These are phyloP conservation scores for Cromileptes altivelis DNA, from an alignment of 2,113 vertebrate genomes.

Conservation along the genomic window DNA sequence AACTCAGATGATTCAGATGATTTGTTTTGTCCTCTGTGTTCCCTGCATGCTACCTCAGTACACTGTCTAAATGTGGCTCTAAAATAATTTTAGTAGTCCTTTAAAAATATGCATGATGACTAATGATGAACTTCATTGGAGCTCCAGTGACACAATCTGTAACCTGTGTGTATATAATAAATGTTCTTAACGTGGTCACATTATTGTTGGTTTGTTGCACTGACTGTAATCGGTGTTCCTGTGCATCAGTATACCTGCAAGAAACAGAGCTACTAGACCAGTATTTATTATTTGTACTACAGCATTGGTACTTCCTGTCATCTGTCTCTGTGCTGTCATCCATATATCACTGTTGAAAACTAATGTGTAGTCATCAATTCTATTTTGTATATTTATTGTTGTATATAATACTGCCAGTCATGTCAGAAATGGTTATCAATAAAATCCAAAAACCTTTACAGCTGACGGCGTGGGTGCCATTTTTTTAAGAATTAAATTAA, in stretches of 20 bases:
- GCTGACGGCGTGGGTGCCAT: not conserved
- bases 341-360: slow-evolving; percentile 9
- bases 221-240: slow-evolving; percentile 30
- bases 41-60: slow-evolving; percentile 78
- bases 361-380: slow-evolving; percentile 27
- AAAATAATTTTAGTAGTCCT: slow-evolving; percentile 34
- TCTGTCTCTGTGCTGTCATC: slow-evolving; percentile 4
- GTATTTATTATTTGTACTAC: slow-evolving; percentile 27
- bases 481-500: not conserved
- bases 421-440: slow-evolving; percentile 47
- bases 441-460: slow-evolving; percentile 23
- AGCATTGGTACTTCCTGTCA: slow-evolving; percentile 5
- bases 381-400: slow-evolving; percentile 57
- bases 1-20: slow-evolving; percentile 29
- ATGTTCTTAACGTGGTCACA: slow-evolving; percentile 33
- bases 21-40: slow-evolving; percentile 35
- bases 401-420: slow-evolving; percentile 29
- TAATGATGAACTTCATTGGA: slow-evolving; percentile 41
- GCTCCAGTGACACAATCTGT: slow-evolving; percentile 49
- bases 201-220: slow-evolving; percentile 17
- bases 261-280: slow-evolving; percentile 13
- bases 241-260: slow-evolving; percentile 35
- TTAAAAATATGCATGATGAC: slow-evolving; percentile 69
- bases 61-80: slow-evolving; percentile 47
- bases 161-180: slow-evolving; percentile 31